Evolutionary conservation across 2,797 vertebrate species (phyloP), one percentile per base, ranked within the genome.

Genomic region (Poecilia gillii): DNA sequence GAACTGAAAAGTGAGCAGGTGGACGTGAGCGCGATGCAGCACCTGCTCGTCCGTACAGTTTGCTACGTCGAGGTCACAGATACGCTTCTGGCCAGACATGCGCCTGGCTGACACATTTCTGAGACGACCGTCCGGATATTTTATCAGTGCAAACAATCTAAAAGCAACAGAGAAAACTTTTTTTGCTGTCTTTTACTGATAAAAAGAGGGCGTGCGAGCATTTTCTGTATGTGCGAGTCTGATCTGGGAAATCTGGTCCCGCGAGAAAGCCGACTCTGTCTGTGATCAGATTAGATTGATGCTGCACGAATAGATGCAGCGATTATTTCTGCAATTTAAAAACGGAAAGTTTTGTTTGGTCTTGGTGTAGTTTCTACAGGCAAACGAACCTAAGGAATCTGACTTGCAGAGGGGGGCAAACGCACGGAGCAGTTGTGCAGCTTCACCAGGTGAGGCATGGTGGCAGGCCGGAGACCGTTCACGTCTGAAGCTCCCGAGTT

Each of bases 251-350:
- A 51, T 43, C 31, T 79, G 55, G 73, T 73, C 2, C 0, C 43
- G 72, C 3, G 3, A 57, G 55, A 43, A 55, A 47, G 9, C 25
- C 33, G n/a, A 20, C 62, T 36, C 76, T 25, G 33, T 23, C 62
- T n/a, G 66, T 71, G 59, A 81, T 78, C 70, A 81, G 73, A 85
- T 90, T 53, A 71, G 9, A 41, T 39, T 0, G 1, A 31, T 36
- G 5, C 41, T 75, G 71, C 62, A 9, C 23, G 4, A 47, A 75
- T 68, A 75, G 8, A n/a, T 51, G 1, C 9, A 20, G 28, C 28
- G 13, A 76, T 68, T 59, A 3, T 81, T 33, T 74, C 64, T 3
- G 18, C 20, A 41, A 68, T 41, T 23, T 41, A 68, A 25, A 68
- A 70, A 43, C 43, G 20, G 2, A 70, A 70, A 4, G 11, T 70